Evolutionary conservation across 1,140 invertebrate species (phyloP).

Genomic region (Eumaeus atala): DNA sequence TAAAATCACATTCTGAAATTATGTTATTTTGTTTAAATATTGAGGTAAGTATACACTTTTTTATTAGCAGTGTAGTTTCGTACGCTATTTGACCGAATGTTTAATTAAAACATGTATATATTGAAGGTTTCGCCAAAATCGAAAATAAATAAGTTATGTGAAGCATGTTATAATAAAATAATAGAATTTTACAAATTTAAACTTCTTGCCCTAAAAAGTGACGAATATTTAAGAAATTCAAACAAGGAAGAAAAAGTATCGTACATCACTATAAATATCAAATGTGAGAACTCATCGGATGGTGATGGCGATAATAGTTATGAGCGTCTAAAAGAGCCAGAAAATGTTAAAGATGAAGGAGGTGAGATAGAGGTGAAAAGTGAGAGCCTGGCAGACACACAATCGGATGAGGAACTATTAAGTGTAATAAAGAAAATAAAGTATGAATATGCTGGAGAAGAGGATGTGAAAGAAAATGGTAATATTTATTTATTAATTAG

Average conservation of each 20-base stretch:
- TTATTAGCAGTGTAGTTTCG: not conserved
- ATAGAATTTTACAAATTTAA: slow-evolving; percentile 49
- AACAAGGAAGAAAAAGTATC: slow-evolving; percentile 21
- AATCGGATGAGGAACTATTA: slow-evolving; percentile 47
- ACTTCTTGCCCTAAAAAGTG: slow-evolving; percentile 37
- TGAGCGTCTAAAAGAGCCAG: slow-evolving; percentile 3
- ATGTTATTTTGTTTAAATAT: slow-evolving; percentile 52
- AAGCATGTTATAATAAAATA: slow-evolving; percentile 43
- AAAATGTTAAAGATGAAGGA: slow-evolving; percentile 19
- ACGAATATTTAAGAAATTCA: slow-evolving; percentile 34
- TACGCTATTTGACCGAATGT: not conserved
- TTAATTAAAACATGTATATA: too few species aligned
- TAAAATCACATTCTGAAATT: slow-evolving; percentile 36
- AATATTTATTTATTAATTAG: slow-evolving; percentile 16
- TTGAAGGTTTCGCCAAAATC: too few species aligned
- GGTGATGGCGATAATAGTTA: slow-evolving; percentile 13
- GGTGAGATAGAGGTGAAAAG: slow-evolving; percentile 25
- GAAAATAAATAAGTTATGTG: slow-evolving; percentile 32
- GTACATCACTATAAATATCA: slow-evolving; percentile 19
- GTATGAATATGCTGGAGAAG: slow-evolving; percentile 33
- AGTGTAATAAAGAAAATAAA: slow-evolving; percentile 54
- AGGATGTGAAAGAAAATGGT: slow-evolving; percentile 40
- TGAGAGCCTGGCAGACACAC: slow-evolving; percentile 25
- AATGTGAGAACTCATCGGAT: slow-evolving; percentile 21
- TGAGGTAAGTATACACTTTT: slow-evolving; percentile 27